These are phyloP conservation scores for Pangasianodon hypophthalmus DNA, from an alignment of 2,113 vertebrate genomes.

Conservation along the genomic window DNA sequence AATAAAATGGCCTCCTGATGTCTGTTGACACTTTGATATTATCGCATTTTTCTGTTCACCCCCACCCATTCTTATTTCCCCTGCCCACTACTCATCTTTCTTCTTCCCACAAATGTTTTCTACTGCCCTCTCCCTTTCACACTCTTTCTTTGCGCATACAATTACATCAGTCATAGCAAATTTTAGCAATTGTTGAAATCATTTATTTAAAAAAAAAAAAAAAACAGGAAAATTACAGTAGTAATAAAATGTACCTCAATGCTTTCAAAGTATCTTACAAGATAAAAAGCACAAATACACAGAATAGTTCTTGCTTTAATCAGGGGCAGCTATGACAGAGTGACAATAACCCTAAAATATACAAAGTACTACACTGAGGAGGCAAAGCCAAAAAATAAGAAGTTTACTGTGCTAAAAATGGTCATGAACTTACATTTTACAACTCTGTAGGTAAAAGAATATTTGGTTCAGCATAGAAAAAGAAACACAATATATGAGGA, in stretches of 20 bases:
- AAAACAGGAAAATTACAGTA: conserved; percentile 40
- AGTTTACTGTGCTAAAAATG: neutral
- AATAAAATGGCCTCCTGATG: neutral
- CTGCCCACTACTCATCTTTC: neutral
- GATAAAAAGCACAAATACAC: conserved; percentile 78
- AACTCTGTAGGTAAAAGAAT: conserved; percentile 4
- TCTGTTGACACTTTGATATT: neutral
- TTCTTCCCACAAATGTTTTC: neutral
- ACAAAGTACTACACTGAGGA: conserved; percentile 36
- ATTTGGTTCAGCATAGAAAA: conserved; percentile 29
- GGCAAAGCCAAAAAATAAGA: neutral
- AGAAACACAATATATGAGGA: neutral
- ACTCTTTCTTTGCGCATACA: neutral
- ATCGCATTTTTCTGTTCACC: neutral
- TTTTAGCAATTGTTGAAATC: conserved; percentile 19
- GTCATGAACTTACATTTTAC: neutral
- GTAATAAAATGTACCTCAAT: conserved; percentile 75
- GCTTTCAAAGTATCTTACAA: conserved; percentile 71
- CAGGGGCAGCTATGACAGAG: conserved; percentile 47
- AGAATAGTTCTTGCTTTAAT: conserved; percentile 76
- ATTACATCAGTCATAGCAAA: neutral
- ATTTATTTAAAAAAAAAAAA: conserved; percentile 69
- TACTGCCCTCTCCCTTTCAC: neutral
- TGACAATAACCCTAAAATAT: conserved; percentile 54
- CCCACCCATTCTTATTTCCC: conserved; percentile 15